Evolutionary conservation across 2,888 invertebrate species (phyloP), one percentile per base, ranked within the genome.

Genomic region (Aspidapion aeneum): DNA sequence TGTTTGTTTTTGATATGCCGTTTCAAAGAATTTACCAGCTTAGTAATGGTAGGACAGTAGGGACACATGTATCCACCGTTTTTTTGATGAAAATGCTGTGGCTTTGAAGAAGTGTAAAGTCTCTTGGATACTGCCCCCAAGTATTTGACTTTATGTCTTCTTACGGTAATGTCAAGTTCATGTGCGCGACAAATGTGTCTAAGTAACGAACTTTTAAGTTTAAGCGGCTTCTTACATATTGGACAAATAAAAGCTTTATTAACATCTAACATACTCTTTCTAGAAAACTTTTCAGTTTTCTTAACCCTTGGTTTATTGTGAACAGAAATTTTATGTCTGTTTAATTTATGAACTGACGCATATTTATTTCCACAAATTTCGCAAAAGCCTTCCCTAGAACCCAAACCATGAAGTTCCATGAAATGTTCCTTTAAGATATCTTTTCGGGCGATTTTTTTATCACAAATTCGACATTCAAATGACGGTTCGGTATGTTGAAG

Each of bases 1-100:
- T 81, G 81, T 18, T 68, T 69, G 49, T 66, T 71, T 55, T 71
- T 73, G 18, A 80, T 68, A 69, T 81, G 81, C 19, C 78, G 70
- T 57, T 71, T 66, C 19, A 80, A 64, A 3, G 79, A 80, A 66
- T 74, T 74, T 49, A 72, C 72, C 35, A 77, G 66, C 70, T 80
- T 79, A 57, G 80, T 72, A 35, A 72, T 71, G 50, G 72, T 74
- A 7, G 72, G 65, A 63, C 80, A 80, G 55, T 75, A 69, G 2
- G 75, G 75, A 68, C 80, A 80, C 9, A 70, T 62, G 58, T 67
- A 69, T 18, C 60, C 9, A 35, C 21, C 56, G 17, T 60, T 48
- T 19, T 57, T 22, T 12, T 9, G 1, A 16, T 20, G 5, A 21
- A 12, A 21, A 16, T 63, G 18, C 17, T 21, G 2, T 35, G 16